phyloP scores from a whole-genome alignment of 2,113 vertebrate species.

The Vidua chalybeata region DNA sequence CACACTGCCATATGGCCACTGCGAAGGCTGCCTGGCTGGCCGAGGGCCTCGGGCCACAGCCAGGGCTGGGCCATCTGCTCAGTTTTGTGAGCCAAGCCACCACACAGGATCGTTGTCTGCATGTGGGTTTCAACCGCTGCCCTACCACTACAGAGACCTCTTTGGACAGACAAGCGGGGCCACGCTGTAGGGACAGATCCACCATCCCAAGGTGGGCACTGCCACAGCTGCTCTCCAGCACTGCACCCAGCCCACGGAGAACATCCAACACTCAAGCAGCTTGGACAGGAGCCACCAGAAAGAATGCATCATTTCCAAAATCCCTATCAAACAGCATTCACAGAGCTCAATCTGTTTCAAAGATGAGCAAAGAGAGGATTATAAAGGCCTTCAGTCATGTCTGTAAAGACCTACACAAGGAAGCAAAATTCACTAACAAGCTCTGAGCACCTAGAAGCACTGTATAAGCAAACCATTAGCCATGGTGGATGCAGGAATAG shows the following conservation, averaged over 20 bases:
- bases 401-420: background rate
- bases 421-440: background rate
- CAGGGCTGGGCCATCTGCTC: background rate
- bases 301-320: background rate
- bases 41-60: background rate
- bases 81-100: background rate
- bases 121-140: rapidly evolving
- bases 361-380: background rate
- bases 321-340: background rate
- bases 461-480: background rate
- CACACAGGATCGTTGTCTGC: rapidly evolving
- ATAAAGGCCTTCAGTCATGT: background rate
- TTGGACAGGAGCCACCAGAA: background rate
- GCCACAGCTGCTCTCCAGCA: background rate
- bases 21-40: background rate
- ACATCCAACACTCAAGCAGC: background rate
- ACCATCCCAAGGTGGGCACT: rapidly evolving
- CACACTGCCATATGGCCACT: background rate
- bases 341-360: background rate
- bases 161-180: rapidly evolving
- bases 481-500: background rate
- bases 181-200: background rate
- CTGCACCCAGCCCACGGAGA: rapidly evolving
- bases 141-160: background rate
- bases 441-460: background rate